Evolutionary conservation across 2,113 vertebrate genomes (phyloP).

Genomic region (Hippoglossus stenolepis): DNA sequence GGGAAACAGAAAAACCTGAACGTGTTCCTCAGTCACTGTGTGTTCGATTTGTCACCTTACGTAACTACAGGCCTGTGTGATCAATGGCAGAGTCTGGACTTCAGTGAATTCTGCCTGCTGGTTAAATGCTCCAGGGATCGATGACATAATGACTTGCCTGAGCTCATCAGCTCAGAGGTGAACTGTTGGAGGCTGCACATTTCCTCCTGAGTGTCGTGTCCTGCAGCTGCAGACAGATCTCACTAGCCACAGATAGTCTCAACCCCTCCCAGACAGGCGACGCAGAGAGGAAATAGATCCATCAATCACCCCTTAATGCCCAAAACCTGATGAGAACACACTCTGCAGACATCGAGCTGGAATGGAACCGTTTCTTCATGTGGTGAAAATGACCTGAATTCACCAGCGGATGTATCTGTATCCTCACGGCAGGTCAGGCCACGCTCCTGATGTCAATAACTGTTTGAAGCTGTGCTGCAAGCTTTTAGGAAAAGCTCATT

Average conservation of each 20-base stretch:
- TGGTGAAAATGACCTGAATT: slow-evolving; percentile 42
- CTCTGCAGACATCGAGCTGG: slow-evolving; percentile 14
- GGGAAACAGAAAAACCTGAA: too few relatives aligned
- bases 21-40: background rate
- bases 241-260: slow-evolving; percentile 9
- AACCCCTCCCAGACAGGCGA: background rate
- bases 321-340: slow-evolving; percentile 51
- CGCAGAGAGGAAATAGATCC: slow-evolving; percentile 46
- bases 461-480: too few relatives aligned
- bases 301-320: slow-evolving; percentile 40
- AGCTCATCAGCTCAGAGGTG: slow-evolving; percentile 41
- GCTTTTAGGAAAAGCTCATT: slow-evolving; percentile 25
- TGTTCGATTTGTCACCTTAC: slow-evolving; percentile 18
- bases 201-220: slow-evolving; percentile 7
- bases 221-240: slow-evolving; percentile 7
- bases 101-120: slow-evolving; percentile 21
- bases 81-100: slow-evolving; percentile 45
- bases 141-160: slow-evolving; percentile 47
- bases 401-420: slow-evolving; percentile 11
- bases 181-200: slow-evolving; percentile 10
- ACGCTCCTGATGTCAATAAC: slow-evolving; percentile 28
- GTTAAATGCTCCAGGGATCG: slow-evolving; percentile 49
- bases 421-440: background rate
- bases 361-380: background rate
- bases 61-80: slow-evolving; percentile 12